These are phyloP conservation scores for Gallinago media DNA, from an alignment of 2,113 vertebrate genomes.

Conservation along the genomic window DNA sequence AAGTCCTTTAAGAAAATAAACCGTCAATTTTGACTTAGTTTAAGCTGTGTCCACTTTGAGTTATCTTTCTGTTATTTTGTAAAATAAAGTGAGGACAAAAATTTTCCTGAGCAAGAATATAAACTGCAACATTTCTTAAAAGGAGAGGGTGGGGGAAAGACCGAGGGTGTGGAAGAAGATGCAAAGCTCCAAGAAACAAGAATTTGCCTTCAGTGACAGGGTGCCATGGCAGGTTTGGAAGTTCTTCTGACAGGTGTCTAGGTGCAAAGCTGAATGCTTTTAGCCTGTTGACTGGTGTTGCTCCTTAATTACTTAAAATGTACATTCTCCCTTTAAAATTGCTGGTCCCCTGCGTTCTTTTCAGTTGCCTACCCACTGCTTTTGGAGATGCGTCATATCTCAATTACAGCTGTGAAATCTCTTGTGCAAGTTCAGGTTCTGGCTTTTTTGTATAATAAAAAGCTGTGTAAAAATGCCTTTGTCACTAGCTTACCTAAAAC, in stretches of 20 bases:
- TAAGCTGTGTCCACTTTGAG: background rate
- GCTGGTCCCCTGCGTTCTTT: rapidly evolving
- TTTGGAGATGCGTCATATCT: background rate
- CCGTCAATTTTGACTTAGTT: background rate
- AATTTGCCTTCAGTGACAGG: background rate
- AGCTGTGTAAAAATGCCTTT: background rate
- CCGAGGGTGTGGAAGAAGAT: background rate
- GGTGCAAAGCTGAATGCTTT: background rate
- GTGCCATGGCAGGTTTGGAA: background rate
- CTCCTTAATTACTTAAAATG: background rate
- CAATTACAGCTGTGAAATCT: background rate
- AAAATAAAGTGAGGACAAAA: background rate
- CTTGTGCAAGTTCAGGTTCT: background rate
- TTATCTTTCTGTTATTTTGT: background rate
- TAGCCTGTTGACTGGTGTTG: background rate
- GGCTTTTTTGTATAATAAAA: background rate
- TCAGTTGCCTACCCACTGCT: background rate
- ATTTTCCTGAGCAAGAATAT: background rate
- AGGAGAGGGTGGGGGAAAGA: background rate
- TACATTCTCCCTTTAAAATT: background rate
- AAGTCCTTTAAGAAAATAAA: background rate
- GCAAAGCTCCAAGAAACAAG: background rate
- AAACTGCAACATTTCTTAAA: background rate
- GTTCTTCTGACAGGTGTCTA: background rate
- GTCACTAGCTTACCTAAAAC: background rate